Evolutionary conservation across 2,113 vertebrate genomes (phyloP), one percentile per base, ranked within the genome.

Genomic region (Neolamprologus sp.): DNA sequence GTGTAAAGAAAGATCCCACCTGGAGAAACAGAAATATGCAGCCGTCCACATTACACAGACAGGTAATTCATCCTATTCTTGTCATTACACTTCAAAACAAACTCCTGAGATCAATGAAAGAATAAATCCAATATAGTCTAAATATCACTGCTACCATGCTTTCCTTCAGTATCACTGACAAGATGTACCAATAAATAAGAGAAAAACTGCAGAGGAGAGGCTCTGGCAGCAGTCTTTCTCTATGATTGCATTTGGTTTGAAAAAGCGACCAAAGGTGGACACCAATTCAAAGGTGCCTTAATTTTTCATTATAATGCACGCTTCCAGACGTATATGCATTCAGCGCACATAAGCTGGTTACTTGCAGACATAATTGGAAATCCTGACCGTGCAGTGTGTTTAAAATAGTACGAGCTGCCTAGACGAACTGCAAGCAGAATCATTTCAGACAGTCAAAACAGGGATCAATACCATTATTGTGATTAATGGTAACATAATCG

Each of bases 341-440:
- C 87, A 55, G 88, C 86, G 90, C 87, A 83, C 87, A 87, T 79
- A 86, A 60, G 84, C 19, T 19, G 21, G 85, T 84, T 84, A 90
- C 91, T 86, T 73, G 83, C 85, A 88, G 82, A 88, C 47, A 90
- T 83, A 92, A 93, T 85, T 93, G 82, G 83, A 92, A 92, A 89
- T 75, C 83, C 87, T 35, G 49, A 53, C 82, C 35, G 45, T 82
- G 85, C 23, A 4, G 28, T 33, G n/a, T 23, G 80, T 84, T 84
- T 63, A 75, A 75, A 85, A 83, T 51, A 83, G 35, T 28, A 81
- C 47, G 78, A 6, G 47, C 78, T 63, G 60, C 53, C 55, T 82
- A 88, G 87, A 92, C 84, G 75, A 87, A 92, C 75, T 33, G 45
- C 4, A 12, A 49, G 83, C 19, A 82, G 81, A 85, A 91, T 91